phyloP scores from a whole-genome alignment of 2,888 invertebrate genomes.

The Plagodis dolabraria region DNA sequence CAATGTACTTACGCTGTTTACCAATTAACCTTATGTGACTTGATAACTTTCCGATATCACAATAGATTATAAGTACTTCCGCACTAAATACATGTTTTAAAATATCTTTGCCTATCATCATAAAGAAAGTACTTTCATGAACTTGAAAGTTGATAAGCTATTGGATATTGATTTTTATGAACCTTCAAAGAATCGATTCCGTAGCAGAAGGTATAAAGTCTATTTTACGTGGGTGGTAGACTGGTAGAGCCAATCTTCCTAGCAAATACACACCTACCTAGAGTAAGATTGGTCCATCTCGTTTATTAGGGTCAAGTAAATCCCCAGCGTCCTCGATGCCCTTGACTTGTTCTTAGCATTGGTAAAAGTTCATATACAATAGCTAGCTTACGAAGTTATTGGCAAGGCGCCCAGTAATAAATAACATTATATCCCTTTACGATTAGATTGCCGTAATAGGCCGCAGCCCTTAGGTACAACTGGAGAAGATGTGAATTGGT shows the following conservation, averaged over 20 bases:
- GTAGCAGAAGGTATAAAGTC: neutral
- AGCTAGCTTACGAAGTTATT: constrained; percentile 47
- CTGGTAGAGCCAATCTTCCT: neutral
- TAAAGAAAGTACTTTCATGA: neutral
- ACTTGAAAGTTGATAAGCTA: neutral
- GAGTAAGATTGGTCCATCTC: constrained; percentile 4
- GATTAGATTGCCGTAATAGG: constrained; percentile 19
- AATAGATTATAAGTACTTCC: neutral
- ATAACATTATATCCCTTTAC: constrained; percentile 40
- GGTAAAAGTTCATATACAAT: constrained; percentile 44
- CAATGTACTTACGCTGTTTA: constrained; percentile 8
- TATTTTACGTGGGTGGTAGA: neutral
- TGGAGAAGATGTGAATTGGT: neutral
- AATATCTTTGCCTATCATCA: neutral
- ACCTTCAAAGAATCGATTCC: constrained; percentile 14
- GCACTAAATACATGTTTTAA: neutral
- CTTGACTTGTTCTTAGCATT: constrained; percentile 43
- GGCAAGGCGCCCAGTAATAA: constrained; percentile 52
- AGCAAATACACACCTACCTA: constrained; percentile 1
- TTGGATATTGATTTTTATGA: constrained; percentile 15
- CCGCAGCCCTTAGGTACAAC: neutral
- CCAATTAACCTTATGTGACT: no score
- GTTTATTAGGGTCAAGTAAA: constrained; percentile 6
- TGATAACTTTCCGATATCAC: no score
- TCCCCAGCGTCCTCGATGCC: constrained; percentile 28